phyloP scores from a whole-genome alignment of 30 jellyfish, hydroid and myxozoan species.

The Nemopilema nomurai region DNA sequence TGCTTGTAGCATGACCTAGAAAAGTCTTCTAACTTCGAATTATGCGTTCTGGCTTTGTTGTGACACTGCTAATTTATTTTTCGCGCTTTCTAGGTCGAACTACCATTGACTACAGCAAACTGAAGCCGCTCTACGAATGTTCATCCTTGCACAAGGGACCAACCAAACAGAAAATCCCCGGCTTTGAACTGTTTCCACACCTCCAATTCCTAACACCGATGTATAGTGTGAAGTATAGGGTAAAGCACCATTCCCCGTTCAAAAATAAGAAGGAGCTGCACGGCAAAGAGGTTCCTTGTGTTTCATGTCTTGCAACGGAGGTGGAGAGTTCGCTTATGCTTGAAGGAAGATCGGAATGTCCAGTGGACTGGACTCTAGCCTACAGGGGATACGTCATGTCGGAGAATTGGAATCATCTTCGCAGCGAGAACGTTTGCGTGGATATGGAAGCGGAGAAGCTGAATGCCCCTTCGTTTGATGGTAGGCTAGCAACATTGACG shows the following conservation, averaged over 20 bases:
- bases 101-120: constrained; percentile 46
- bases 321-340: constrained; percentile 55
- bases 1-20: too few species aligned
- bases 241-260: constrained; percentile 63
- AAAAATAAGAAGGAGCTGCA: constrained; percentile 43
- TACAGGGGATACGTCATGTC: constrained; percentile 78
- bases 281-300: constrained; percentile 70
- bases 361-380: constrained; percentile 66
- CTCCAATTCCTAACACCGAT: constrained; percentile 40
- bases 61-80: too few species aligned
- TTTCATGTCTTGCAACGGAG: constrained; percentile 43
- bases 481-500: constrained; percentile 50
- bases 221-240: constrained; percentile 64
- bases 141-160: constrained; percentile 52
- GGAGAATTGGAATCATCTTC: constrained; percentile 79
- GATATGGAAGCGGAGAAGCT: constrained; percentile 67
- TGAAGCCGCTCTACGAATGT: constrained; percentile 48
- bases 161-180: constrained; percentile 32
- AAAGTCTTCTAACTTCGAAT: too few species aligned
- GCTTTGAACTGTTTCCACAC: constrained; percentile 42
- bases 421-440: constrained; percentile 76
- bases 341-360: constrained; percentile 53
- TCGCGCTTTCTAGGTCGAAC: constrained; percentile 42
- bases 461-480: constrained; percentile 46
- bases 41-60: too few species aligned